Evolutionary conservation across 2,888 invertebrate species (phyloP).

Genomic region (Sabatieria punctata): DNA sequence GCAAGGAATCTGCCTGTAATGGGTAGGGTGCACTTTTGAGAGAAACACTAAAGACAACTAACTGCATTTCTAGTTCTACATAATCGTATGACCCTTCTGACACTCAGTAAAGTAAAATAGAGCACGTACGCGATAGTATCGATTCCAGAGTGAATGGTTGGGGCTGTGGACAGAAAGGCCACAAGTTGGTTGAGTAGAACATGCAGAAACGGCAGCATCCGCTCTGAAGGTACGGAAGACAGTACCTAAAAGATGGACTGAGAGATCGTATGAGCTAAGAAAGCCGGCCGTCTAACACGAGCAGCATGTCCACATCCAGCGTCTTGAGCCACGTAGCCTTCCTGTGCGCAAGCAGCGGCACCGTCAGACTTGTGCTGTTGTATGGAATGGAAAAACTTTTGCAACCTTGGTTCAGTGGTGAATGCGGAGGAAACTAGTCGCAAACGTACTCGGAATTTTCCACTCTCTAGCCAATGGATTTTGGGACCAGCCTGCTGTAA

Average conservation of each 20-base stretch:
- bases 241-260: slow-evolving; percentile 59
- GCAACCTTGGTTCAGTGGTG: slow-evolving; percentile 41
- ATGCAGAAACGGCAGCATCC: slow-evolving; percentile 70
- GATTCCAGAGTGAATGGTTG: slow-evolving; percentile 65
- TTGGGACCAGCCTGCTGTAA: slow-evolving; percentile 66
- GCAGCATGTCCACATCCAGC: too few species aligned
- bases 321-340: slow-evolving; percentile 42
- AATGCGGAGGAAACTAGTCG: slow-evolving; percentile 74
- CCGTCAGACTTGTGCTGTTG: too few species aligned
- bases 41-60: too few species aligned
- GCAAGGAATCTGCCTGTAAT: too few species aligned
- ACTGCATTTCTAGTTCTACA: too few species aligned
- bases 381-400: slow-evolving; percentile 24
- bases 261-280: too few species aligned
- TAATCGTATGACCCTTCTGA: too few species aligned
- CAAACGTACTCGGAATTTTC: slow-evolving; percentile 64
- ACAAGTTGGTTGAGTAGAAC: slow-evolving; percentile 78
- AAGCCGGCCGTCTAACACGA: too few species aligned
- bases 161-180: slow-evolving; percentile 54
- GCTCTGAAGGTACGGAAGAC: slow-evolving; percentile 65
- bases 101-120: too few species aligned
- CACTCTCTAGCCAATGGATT: slow-evolving; percentile 79
- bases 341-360: slow-evolving; percentile 15
- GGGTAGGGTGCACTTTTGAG: too few species aligned
- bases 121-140: slow-evolving; percentile 54